Evolutionary conservation across 2,113 vertebrate genomes (phyloP).

Genomic region (Laticauda laticaudata): DNA sequence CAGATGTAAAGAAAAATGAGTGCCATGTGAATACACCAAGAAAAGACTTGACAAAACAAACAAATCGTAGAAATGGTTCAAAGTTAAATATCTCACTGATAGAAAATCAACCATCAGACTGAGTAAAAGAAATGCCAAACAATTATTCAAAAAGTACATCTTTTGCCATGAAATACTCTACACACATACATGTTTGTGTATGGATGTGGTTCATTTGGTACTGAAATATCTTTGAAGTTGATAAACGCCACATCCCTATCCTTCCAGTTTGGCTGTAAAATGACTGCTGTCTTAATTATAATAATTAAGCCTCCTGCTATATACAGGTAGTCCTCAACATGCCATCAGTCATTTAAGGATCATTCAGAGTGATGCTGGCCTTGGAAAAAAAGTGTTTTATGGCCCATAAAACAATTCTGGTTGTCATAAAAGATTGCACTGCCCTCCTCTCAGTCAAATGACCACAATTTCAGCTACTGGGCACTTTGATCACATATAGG

Average conservation of each 20-base stretch:
- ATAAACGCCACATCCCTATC: not conserved
- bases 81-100: not conserved
- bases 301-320: not conserved
- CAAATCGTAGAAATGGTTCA: not conserved
- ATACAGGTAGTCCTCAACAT: not conserved
- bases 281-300: not conserved
- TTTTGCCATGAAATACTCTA: not conserved
- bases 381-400: not conserved
- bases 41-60: not conserved
- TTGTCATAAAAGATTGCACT: not conserved
- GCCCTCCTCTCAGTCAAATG: not conserved
- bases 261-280: not conserved
- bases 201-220: not conserved
- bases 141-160: not conserved
- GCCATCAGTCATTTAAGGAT: not conserved
- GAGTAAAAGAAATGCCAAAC: not conserved
- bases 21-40: not conserved
- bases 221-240: not conserved
- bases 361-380: not conserved
- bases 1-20: not conserved
- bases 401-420: not conserved
- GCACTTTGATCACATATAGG: not conserved
- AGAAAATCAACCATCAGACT: not conserved
- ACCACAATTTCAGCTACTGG: not conserved
- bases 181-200: not conserved